Conservation (phyloP, 2,113 vertebrate species). For the Brachyhypopomus gauderio region DNA sequence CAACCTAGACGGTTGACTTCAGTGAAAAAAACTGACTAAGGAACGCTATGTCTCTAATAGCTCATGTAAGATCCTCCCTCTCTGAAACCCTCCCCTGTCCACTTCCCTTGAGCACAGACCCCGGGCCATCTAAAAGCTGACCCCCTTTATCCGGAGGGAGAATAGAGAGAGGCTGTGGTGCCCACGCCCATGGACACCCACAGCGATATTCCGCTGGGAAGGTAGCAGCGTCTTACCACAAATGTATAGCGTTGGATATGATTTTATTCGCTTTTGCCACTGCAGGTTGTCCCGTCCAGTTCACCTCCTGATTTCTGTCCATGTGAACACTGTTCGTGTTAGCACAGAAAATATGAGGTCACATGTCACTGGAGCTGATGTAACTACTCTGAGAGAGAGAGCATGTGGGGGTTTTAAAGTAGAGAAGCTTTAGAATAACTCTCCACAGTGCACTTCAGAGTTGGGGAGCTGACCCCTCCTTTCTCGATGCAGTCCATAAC, state of each 20-base stretch:
- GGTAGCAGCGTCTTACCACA: conserved; percentile 26
- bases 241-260: conserved; percentile 28
- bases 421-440: conserved; percentile 25
- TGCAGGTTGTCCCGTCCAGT: background rate
- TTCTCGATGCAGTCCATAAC: background rate
- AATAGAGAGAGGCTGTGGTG: conserved; percentile 16
- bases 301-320: conserved; percentile 18
- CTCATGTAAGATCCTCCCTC: conserved; percentile 7
- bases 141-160: conserved; percentile 42
- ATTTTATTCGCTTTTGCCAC: conserved; percentile 31
- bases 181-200: conserved; percentile 55
- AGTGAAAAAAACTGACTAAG: background rate
- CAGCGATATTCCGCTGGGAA: conserved; percentile 34
- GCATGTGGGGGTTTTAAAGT: conserved; percentile 23
- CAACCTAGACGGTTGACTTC: background rate
- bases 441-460: conserved; percentile 19
- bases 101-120: conserved; percentile 17
- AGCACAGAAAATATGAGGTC: background rate
- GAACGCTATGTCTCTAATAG: background rate
- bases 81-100: background rate
- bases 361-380: background rate
- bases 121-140: conserved; percentile 50
- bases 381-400: background rate
- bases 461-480: conserved; percentile 10
- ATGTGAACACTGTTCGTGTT: conserved; percentile 26